Evolutionary conservation across 2,797 vertebrate genomes (phyloP).

Genomic region (Oryzias dopingdopingensis): DNA sequence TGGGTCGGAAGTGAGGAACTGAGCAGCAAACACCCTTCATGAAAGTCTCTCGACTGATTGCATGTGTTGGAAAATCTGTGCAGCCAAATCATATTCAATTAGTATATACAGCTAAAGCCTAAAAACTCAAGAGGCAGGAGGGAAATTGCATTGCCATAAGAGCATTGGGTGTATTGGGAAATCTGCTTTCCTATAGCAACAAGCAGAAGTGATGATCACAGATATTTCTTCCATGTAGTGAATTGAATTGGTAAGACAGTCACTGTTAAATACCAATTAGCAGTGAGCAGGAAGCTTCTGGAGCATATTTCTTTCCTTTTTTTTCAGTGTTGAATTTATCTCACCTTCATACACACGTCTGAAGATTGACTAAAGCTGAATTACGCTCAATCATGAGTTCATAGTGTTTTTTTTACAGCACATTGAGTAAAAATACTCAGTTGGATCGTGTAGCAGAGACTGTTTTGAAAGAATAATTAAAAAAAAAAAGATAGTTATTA

Average conservation of each 20-base stretch:
- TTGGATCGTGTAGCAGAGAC: too few species aligned
- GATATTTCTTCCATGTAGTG: conserved; percentile 61
- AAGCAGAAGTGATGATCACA: conserved; percentile 69
- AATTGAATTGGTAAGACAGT: conserved; percentile 41
- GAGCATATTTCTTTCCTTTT: too few species aligned
- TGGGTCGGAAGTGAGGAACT: not conserved
- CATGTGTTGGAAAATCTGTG: conserved; percentile 66
- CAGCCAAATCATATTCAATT: conserved; percentile 74
- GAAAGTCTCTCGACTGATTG: conserved; percentile 68
- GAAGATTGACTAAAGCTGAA: too few species aligned
- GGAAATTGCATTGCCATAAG: conserved; percentile 62
- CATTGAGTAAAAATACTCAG: too few species aligned
- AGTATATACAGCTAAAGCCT: conserved; percentile 47
- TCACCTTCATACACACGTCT: too few species aligned
- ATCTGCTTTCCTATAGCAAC: conserved; percentile 46
- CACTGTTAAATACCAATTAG: conserved; percentile 35
- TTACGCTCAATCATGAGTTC: too few species aligned
- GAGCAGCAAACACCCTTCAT: conserved; percentile 56
- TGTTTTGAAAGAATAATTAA: too few species aligned
- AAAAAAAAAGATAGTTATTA: too few species aligned
- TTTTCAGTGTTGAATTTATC: too few species aligned
- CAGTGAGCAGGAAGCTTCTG: not conserved
- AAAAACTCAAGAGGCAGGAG: conserved; percentile 46
- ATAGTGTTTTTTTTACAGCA: too few species aligned
- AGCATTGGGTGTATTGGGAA: conserved; percentile 56